Percentiles rank a stretch among this genome's conserved stretches.
These are phyloP conservation scores for Trissonchulus sp. DNA, from an alignment of 2,888 invertebrate genomes.

Conservation along the genomic window DNA sequence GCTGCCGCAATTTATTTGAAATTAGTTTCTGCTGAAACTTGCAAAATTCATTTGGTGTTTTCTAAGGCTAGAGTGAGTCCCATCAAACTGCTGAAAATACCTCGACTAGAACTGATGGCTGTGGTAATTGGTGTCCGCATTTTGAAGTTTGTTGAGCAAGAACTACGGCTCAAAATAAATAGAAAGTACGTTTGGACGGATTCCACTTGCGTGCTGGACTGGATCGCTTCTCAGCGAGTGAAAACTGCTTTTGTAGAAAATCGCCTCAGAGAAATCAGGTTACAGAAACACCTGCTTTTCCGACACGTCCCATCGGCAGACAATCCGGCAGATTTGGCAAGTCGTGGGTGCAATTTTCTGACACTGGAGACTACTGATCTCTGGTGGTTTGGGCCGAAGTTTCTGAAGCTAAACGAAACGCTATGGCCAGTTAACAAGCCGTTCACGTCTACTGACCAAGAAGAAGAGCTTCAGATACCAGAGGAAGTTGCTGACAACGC, in stretches of 20 bases:
- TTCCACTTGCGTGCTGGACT: background rate
- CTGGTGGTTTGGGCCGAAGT: conserved; percentile 12
- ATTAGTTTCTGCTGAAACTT: background rate
- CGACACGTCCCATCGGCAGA: background rate
- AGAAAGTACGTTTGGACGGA: background rate
- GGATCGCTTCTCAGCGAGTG: background rate
- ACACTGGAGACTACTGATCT: background rate
- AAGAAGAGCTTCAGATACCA: too few relatives aligned
- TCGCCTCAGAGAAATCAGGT: background rate
- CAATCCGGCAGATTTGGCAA: conserved; percentile 12
- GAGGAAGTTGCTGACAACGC: too few relatives aligned
- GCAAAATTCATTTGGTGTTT: background rate
- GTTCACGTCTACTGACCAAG: background rate
- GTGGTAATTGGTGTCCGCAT: background rate
- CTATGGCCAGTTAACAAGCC: background rate
- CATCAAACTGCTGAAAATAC: background rate
- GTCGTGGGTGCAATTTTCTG: background rate
- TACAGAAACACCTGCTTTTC: background rate
- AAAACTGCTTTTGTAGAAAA: background rate
- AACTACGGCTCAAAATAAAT: background rate
- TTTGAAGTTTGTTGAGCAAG: background rate
- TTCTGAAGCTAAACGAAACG: background rate
- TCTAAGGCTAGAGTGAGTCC: background rate
- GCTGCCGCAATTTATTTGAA: conserved; percentile 1
- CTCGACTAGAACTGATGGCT: background rate